These are phyloP conservation scores for Pygoscelis antarcticus DNA, from an alignment of 2,113 vertebrate species.

Conservation along the genomic window DNA sequence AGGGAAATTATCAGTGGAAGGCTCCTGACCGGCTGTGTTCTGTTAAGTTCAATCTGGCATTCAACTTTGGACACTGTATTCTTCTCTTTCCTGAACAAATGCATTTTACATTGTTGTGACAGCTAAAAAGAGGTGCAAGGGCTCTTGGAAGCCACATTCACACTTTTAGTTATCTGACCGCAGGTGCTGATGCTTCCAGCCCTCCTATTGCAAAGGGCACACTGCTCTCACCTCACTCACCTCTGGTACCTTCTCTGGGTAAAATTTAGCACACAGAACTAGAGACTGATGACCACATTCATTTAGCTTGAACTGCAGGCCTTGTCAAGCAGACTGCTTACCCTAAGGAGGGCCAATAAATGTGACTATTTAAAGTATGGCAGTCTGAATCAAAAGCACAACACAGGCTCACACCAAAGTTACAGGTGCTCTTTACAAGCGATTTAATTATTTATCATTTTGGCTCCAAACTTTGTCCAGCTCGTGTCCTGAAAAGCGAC, in stretches of 20 bases:
- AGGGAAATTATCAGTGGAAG: not conserved
- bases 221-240: not conserved
- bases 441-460: not conserved
- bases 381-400: not conserved
- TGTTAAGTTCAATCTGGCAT: not conserved
- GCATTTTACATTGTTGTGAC: not conserved
- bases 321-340: not conserved
- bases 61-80: not conserved
- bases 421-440: not conserved
- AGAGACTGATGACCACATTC: not conserved
- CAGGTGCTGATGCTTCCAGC: not conserved
- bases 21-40: not conserved
- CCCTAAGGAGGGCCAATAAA: not conserved
- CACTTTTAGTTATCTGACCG: not conserved
- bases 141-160: not conserved
- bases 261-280: not conserved
- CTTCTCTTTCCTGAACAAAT: not conserved
- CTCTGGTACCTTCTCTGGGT: not conserved
- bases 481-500: accelerated
- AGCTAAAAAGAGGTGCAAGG: not conserved
- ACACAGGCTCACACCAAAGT: not conserved
- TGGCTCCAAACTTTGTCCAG: not conserved
- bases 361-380: not conserved
- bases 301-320: not conserved
- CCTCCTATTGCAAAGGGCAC: not conserved